phyloP scores from a whole-genome alignment of 2,113 vertebrate genomes.

The Oreochromis spilurus region DNA sequence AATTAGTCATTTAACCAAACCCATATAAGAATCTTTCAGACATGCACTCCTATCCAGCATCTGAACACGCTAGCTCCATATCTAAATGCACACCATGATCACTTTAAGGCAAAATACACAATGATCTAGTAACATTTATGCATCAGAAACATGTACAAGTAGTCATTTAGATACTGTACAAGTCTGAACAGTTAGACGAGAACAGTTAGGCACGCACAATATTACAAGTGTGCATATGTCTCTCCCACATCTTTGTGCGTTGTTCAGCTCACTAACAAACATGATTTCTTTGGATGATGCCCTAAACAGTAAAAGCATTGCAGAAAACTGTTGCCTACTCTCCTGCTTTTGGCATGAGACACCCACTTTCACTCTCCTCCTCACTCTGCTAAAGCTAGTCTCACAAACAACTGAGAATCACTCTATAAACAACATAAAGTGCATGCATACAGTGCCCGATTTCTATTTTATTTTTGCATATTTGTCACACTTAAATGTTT shows the following conservation, averaged over 20 bases:
- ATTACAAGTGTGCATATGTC: neutral
- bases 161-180: neutral
- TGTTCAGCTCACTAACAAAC: neutral
- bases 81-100: neutral
- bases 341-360: neutral
- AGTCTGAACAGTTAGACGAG: neutral
- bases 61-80: neutral
- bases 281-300: neutral
- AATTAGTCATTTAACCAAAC: neutral
- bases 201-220: neutral
- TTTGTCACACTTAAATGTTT: neutral
- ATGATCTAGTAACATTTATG: neutral
- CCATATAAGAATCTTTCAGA: neutral
- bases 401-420: neutral
- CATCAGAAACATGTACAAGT: neutral
- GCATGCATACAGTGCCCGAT: neutral
- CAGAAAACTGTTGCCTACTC: neutral
- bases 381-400: neutral
- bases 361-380: neutral
- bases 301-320: neutral
- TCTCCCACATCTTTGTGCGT: neutral
- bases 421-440: neutral
- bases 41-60: neutral
- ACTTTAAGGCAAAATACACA: neutral
- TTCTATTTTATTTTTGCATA: neutral